Evolutionary conservation across 1,140 invertebrate species (phyloP), one percentile per base, ranked within the genome.

Genomic region (Bombus superbus): DNA sequence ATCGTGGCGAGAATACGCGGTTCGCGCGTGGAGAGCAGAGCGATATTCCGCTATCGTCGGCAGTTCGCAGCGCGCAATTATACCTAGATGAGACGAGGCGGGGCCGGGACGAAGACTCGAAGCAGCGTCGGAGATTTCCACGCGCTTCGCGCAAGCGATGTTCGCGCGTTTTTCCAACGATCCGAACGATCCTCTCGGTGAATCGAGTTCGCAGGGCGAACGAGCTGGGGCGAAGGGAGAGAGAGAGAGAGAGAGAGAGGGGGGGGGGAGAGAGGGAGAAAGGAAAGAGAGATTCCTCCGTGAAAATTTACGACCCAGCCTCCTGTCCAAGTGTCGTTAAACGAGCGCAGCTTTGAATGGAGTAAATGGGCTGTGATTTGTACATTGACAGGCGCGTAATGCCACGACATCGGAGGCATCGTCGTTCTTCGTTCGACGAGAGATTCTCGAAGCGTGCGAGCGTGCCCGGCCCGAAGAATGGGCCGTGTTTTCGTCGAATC

Each of bases 331-430:
- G 90, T 91, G 91, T 92, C 92, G 92, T 93, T 94, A 94, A 94
- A 94, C 92, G 93, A 94, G 92, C 92, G 90, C 92, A 89, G 89
- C 74, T 73, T 66, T 94, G 87, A 94, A 94, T 95, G 91, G 94
- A 93, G 92, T 92, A 95, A 95, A 95, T 95, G 94, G 94, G 82
- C 94, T 92, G 94, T 95, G 93, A 95, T 94, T 95, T 95, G 94
- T 95, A 94, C 93, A 92, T 93, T 90, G 93, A 90, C 93, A 86
- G 88, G 88, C 92, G 88, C 88, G 92, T 92, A 92, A 93, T 92
- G 92, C 89, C 86, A 86, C 91, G 87, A 91, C 90, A 92, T 90
- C 80, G 85, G 69, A 81, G 66, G 66, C 75, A 78, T 72, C 83
- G 86, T 82, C 53, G 86, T 86, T 85, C 78, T 88, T 81, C 83